Percentiles rank a stretch among this genome's conserved stretches.
Conservation (phyloP, 1,140 invertebrate species). For the Latrodectus geometricus region DNA sequence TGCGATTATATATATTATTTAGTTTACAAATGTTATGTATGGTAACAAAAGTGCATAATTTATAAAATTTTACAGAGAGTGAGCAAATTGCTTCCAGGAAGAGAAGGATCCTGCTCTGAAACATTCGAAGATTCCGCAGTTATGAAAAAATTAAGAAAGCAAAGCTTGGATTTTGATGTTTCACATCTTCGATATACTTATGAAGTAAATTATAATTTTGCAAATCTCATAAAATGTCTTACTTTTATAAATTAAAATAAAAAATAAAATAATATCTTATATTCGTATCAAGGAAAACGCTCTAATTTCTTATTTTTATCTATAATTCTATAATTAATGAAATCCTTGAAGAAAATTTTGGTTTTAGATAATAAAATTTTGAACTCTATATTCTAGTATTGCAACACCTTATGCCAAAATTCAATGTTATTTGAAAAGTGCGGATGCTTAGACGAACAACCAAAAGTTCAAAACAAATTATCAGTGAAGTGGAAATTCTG, state of each 20-base stretch:
- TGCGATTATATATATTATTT: no score
- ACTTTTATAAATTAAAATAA: not conserved
- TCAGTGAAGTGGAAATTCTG: constrained; percentile 55
- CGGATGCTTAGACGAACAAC: constrained; percentile 55
- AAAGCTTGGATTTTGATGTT: constrained; percentile 39
- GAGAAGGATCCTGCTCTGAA: constrained; percentile 20
- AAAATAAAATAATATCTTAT: no score
- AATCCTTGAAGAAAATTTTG: no score
- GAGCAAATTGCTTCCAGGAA: constrained; percentile 2
- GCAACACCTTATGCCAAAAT: constrained; percentile 59
- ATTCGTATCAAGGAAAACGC: no score
- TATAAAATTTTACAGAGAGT: constrained; percentile 15
- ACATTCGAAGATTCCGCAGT: constrained; percentile 23
- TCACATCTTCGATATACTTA: constrained; percentile 30
- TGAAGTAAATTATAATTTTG: constrained; percentile 24
- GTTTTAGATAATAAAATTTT: no score
- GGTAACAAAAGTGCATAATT: not conserved
- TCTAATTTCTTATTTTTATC: no score
- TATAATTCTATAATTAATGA: no score
- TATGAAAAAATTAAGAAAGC: not conserved
- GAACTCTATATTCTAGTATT: constrained; percentile 43
- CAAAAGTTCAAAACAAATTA: not conserved
- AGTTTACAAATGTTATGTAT: no score
- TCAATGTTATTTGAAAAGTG: constrained; percentile 37
- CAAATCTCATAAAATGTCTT: not conserved